phyloP scores from a whole-genome alignment of 1,140 invertebrate genomes.

The Zeugodacus cucurbitae region DNA sequence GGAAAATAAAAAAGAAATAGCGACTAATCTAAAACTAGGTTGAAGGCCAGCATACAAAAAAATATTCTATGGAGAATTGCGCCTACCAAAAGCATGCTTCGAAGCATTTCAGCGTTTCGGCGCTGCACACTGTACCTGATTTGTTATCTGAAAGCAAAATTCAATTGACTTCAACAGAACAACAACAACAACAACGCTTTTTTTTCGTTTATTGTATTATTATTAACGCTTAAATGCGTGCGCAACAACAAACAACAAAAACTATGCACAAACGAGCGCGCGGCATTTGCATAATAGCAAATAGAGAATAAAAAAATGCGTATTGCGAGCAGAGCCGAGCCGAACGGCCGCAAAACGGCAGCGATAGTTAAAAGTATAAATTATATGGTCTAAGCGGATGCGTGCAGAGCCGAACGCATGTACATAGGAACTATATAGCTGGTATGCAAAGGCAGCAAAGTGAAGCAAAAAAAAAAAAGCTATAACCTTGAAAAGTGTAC shows the following conservation, averaged over 20 bases:
- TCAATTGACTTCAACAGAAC: neutral
- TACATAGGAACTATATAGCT: too few relatives aligned
- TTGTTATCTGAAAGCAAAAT: neutral
- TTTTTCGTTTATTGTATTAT: neutral
- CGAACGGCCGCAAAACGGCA: neutral
- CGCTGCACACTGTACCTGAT: neutral
- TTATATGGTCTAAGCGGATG: neutral
- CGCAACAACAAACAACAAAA: neutral
- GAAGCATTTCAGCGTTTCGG: neutral
- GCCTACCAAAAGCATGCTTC: neutral
- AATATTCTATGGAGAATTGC: neutral
- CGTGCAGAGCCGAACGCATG: neutral
- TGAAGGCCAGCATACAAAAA: neutral
- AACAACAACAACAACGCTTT: neutral
- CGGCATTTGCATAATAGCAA: neutral
- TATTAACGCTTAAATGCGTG: neutral
- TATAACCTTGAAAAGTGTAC: slow-evolving; percentile 60
- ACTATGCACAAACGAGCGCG: neutral
- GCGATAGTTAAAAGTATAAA: slow-evolving; percentile 7
- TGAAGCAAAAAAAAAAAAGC: neutral
- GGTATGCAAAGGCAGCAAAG: neutral
- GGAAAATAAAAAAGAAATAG: neutral
- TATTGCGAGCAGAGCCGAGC: neutral
- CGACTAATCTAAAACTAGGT: neutral
- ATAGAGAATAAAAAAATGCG: slow-evolving; percentile 36